These are phyloP conservation scores for Andricus quercusramuli DNA, from an alignment of 2,888 invertebrate species.

Conservation along the genomic window DNA sequence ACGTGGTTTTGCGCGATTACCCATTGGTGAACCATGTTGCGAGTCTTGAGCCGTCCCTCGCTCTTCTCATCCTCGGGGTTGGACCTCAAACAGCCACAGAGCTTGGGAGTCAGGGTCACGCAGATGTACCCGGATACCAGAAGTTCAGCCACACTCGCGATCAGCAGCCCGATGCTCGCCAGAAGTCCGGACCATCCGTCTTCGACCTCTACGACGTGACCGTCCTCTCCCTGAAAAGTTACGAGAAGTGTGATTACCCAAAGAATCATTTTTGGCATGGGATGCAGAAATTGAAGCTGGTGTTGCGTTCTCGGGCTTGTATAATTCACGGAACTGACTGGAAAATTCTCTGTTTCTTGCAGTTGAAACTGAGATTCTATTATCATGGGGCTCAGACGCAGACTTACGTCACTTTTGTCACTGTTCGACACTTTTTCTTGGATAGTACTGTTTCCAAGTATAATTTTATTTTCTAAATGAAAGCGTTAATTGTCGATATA, in stretches of 20 bases:
- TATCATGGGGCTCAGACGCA: too few species aligned
- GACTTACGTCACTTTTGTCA: too few species aligned
- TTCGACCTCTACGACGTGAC: conserved; percentile 75
- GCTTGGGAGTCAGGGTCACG: conserved; percentile 72
- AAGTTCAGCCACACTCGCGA: conserved; percentile 81
- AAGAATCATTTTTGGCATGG: conserved; percentile 20
- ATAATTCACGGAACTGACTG: not conserved
- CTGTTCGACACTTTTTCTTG: too few species aligned
- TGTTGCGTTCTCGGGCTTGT: not conserved
- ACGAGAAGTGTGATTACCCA: conserved; percentile 33
- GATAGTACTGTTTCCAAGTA: too few species aligned
- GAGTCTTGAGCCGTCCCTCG: conserved; percentile 71
- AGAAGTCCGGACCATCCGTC: conserved; percentile 83
- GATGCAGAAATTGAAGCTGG: conserved; percentile 24
- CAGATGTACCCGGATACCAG: conserved; percentile 74
- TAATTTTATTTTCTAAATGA: too few species aligned
- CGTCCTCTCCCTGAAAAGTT: conserved; percentile 64
- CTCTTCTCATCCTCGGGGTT: conserved; percentile 56
- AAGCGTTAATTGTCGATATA: too few species aligned
- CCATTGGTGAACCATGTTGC: conserved; percentile 77
- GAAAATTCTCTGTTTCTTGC: not conserved
- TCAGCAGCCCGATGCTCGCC: conserved; percentile 83
- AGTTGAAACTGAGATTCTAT: too few species aligned
- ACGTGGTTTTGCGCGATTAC: conserved; percentile 74
- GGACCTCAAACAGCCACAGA: conserved; percentile 71